phyloP scores from a whole-genome alignment of 2,113 vertebrate genomes.

The Triplophysa dalaica region DNA sequence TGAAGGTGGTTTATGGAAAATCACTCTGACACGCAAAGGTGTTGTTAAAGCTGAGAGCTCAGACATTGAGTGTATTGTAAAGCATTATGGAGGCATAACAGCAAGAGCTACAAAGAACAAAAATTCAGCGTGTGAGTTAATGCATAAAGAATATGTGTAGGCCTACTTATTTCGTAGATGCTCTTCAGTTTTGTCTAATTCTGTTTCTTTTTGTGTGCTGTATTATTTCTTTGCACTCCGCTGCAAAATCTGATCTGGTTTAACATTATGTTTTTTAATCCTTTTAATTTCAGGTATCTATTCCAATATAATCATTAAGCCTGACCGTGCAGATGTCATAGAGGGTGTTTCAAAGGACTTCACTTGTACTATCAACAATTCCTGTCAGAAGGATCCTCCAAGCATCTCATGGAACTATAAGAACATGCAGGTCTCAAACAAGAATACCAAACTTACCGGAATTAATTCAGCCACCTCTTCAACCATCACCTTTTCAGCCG shows the following conservation, averaged over 20 bases:
- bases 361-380: constrained; percentile 60
- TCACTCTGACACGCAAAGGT: not conserved
- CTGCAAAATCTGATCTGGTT: too few relatives aligned
- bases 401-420: constrained; percentile 62
- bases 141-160: too few relatives aligned
- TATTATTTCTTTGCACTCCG: too few relatives aligned
- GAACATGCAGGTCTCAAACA: constrained; percentile 49
- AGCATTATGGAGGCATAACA: not conserved
- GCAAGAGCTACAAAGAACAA: not conserved
- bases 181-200: too few relatives aligned
- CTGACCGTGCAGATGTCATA: constrained; percentile 32
- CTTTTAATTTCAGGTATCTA: constrained; percentile 55
- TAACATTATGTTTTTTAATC: too few relatives aligned
- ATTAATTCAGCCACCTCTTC: constrained; percentile 39
- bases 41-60: not conserved
- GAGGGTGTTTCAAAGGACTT: constrained; percentile 62
- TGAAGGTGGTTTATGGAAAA: not conserved
- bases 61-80: constrained; percentile 49
- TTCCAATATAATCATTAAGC: constrained; percentile 55
- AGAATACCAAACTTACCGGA: not conserved
- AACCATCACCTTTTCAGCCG: constrained; percentile 61
- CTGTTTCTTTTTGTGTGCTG: too few relatives aligned
- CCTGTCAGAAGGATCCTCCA: constrained; percentile 56
- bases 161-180: too few relatives aligned
- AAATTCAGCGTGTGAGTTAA: not conserved